phyloP scores from a whole-genome alignment of 2,888 invertebrate genomes.

The Nomada fabriciana region DNA sequence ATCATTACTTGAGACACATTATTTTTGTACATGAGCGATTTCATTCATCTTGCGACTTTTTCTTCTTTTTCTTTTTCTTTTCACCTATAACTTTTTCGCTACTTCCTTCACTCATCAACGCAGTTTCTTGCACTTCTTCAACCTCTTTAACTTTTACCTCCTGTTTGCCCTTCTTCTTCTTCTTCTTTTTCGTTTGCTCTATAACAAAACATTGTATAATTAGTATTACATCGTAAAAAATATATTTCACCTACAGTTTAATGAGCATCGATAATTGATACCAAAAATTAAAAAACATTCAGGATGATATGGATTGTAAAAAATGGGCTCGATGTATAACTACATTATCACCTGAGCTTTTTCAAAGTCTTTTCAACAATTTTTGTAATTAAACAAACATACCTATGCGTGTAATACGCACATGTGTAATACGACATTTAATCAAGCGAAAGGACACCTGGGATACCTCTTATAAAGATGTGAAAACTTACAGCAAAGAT shows the following conservation, averaged over 20 bases:
- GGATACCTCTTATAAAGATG: too few relatives aligned
- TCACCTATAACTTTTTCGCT: constrained; percentile 60
- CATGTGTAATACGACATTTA: too few relatives aligned
- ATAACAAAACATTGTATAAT: constrained; percentile 17
- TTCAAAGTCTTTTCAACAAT: too few relatives aligned
- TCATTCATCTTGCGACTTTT: constrained; percentile 71
- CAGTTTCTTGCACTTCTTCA: constrained; percentile 18
- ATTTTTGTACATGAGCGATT: neutral
- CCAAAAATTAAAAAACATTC: neutral
- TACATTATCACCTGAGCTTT: too few relatives aligned
- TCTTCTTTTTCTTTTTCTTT: constrained; percentile 76
- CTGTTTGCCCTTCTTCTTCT: constrained; percentile 85
- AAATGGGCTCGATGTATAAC: neutral
- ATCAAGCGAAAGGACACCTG: too few relatives aligned
- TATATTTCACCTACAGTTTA: neutral
- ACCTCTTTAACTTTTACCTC: constrained; percentile 70
- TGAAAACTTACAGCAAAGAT: too few relatives aligned
- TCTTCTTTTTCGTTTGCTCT: constrained; percentile 81
- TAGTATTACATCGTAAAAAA: neutral
- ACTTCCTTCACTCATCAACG: constrained; percentile 50
- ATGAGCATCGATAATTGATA: neutral
- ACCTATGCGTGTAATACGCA: too few relatives aligned
- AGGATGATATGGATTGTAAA: neutral
- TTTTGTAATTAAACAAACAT: too few relatives aligned
- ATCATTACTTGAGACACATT: constrained; percentile 2